Conservation (phyloP, 2,797 vertebrate species). For the Chaenodraco wilsoni region DNA sequence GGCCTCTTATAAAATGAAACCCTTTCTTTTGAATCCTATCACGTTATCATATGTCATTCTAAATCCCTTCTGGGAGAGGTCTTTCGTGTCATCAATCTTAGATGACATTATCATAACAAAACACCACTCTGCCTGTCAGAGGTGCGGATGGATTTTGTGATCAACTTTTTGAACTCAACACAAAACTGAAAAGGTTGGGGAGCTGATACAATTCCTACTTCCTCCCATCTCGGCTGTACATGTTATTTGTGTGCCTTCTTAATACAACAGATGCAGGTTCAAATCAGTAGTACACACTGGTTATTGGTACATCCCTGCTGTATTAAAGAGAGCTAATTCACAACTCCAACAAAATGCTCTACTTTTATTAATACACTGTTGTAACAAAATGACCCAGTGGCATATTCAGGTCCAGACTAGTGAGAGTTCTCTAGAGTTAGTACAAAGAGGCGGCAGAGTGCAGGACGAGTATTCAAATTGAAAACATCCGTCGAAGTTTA, state of each 20-base stretch:
- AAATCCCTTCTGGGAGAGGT: conserved; percentile 10
- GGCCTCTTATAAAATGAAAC: background rate
- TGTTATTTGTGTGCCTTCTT: background rate
- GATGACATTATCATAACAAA: conserved; percentile 22
- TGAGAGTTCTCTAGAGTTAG: background rate
- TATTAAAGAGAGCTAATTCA: background rate
- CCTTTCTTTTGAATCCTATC: conserved; percentile 8
- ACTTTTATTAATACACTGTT: conserved; percentile 45
- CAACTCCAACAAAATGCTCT: conserved; percentile 34
- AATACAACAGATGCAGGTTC: background rate
- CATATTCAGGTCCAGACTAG: conserved; percentile 8
- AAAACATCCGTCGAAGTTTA: conserved; percentile 20
- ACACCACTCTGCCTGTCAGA: conserved; percentile 6
- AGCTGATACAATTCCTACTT: background rate
- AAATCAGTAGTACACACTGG: background rate
- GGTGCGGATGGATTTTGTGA: conserved; percentile 9
- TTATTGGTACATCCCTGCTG: background rate
- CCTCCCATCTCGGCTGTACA: too few species aligned
- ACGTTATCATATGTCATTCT: conserved; percentile 3
- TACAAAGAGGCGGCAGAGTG: conserved; percentile 5
- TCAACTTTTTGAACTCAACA: background rate
- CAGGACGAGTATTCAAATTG: conserved; percentile 16
- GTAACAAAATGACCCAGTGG: conserved; percentile 35
- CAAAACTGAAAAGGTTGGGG: background rate
- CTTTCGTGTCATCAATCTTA: conserved; percentile 41